Base-by-base conservation (phyloP, 2,113 vertebrate species). In the Corythaixoides concolor region DNA sequence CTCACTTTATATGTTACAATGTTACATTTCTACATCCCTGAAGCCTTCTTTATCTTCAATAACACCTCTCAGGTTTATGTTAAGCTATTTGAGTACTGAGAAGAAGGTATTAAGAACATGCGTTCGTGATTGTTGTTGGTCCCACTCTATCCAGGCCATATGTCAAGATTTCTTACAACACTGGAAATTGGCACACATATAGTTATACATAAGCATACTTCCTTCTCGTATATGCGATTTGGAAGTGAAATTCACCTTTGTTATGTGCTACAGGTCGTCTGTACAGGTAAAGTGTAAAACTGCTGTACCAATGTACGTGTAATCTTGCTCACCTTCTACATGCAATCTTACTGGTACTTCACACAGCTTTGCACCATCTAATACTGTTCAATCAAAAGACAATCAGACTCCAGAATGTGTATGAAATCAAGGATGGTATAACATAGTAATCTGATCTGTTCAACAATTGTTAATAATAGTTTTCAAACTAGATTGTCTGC, bases 301-400 rank as follows among this genome's bases (percentile, higher is more conserved):
- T 35, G 11, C 9, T 82, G 1, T 33, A 35, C n/a, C 35, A 47
- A n/a, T 1, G 4, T 56, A 15, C 33, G 76, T 24, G 28, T 45
- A 50, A 56, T 22, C 23, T n/a, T 84, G 20, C 18, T n/a, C 15
- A 7, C 37, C 41, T 62, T 73, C 1, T 2, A 9, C 0, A 0
- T 53, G 37, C 5, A 75, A 4, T 39, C 28, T 17, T 55, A 3
- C 7, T 79, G 12, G 15, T 43, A 68, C 39, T 35, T 68, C 2
- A 0, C 15, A 24, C 35, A 68, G 8, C 18, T 86, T 58, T 35
- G 20, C 4, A 53, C 9, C 5, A 49, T 39, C 41, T 69, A 27
- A 68, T 49, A 12, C 2, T 50, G 53, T 30, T 73, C 27, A 60
- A 45, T 22, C 7, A 58, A 33, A 83, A 72, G 39, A 41, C 1